Conservation (phyloP, 2,797 vertebrate genomes). For the Cheirogaleus major region DNA sequence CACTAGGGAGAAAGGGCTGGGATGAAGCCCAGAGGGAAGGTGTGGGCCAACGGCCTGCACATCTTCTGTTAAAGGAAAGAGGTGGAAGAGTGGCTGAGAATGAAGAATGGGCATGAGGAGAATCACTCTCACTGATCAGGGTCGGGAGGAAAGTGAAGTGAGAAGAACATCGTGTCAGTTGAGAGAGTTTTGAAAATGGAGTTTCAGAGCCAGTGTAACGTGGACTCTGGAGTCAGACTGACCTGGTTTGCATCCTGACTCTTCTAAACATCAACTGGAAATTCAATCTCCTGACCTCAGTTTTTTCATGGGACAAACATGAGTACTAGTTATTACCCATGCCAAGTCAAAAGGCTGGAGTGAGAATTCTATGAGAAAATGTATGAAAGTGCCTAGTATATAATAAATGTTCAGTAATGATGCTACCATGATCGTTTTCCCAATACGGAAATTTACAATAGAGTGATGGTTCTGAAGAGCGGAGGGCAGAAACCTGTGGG, state of each 20-base stretch:
- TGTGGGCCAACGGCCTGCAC: not conserved
- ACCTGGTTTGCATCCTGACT: not conserved
- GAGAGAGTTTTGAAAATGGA: not conserved
- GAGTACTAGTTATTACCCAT: not conserved
- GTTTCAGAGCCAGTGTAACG: not conserved
- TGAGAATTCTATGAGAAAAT: not conserved
- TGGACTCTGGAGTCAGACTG: not conserved
- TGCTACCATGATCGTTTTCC: not conserved
- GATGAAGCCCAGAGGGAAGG: not conserved
- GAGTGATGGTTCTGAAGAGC: not conserved
- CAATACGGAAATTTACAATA: not conserved
- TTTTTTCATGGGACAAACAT: not conserved
- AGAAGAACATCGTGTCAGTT: not conserved
- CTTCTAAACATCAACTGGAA: not conserved
- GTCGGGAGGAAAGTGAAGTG: not conserved
- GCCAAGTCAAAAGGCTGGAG: not conserved
- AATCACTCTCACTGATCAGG: not conserved
- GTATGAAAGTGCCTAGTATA: not conserved
- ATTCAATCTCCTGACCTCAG: not conserved
- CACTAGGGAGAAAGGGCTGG: not conserved
- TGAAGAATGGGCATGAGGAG: not conserved
- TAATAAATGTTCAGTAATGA: not conserved
- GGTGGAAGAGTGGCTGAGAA: not conserved
- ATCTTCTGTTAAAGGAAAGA: not conserved
- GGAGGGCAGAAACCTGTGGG: not conserved